These are phyloP conservation scores for Sesia apiformis DNA, from an alignment of 2,888 invertebrate genomes.

Conservation along the genomic window DNA sequence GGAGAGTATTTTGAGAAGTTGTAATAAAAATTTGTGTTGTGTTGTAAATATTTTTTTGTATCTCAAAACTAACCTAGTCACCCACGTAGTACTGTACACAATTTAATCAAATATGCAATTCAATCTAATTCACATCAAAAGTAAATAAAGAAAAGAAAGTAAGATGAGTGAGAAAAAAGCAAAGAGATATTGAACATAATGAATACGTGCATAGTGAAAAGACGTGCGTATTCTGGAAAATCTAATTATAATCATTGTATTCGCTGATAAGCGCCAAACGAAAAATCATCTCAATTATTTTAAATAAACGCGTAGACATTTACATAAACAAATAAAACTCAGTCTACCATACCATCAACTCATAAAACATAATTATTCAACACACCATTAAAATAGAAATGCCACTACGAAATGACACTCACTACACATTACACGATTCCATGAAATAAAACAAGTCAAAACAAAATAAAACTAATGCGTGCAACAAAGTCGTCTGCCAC, in stretches of 20 bases:
- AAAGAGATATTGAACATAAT: no score
- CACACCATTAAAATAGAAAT: not conserved
- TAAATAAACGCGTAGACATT: not conserved
- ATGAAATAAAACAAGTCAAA: slow-evolving; percentile 48
- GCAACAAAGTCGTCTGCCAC: slow-evolving; percentile 51
- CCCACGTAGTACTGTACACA: no score
- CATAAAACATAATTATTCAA: not conserved
- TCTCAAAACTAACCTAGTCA: no score
- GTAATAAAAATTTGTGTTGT: no score
- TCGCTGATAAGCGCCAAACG: not conserved
- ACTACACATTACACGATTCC: slow-evolving; percentile 24
- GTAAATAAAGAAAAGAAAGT: no score
- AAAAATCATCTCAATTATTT: not conserved
- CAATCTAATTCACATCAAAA: no score
- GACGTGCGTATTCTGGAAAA: not conserved
- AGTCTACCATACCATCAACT: not conserved
- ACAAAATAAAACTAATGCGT: slow-evolving; percentile 70
- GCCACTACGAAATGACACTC: not conserved
- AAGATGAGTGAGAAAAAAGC: no score
- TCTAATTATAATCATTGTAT: not conserved
- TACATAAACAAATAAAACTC: not conserved
- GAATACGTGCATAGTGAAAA: no score
- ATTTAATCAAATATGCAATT: no score
- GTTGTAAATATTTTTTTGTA: no score
- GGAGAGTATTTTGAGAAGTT: no score